Percentiles rank a stretch among this genome's conserved stretches.
phyloP scores from a whole-genome alignment of 2,888 invertebrate genomes.

The Dioctria linearis region DNA sequence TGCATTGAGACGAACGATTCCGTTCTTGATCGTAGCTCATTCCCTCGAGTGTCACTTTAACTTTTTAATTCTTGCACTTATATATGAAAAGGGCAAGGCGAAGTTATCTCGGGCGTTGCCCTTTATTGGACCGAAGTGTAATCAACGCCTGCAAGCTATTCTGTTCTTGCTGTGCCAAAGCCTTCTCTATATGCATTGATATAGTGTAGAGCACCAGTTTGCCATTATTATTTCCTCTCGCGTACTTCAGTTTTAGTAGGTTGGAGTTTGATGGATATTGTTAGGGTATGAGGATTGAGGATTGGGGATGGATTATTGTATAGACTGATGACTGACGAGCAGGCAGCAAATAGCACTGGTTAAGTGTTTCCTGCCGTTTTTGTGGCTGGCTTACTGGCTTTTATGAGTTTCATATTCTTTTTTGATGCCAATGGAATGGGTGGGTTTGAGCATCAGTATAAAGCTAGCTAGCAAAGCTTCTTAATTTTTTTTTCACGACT shows the following conservation, averaged over 20 bases:
- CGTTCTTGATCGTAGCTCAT: conserved; percentile 35
- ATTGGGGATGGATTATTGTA: too few relatives aligned
- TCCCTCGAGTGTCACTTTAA: conserved; percentile 50
- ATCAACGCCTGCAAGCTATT: conserved; percentile 35
- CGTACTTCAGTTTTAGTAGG: neutral
- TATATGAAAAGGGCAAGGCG: conserved; percentile 38
- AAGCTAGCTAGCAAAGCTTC: too few relatives aligned
- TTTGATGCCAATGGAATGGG: too few relatives aligned
- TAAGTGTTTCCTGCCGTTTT: too few relatives aligned
- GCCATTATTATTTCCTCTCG: conserved; percentile 14
- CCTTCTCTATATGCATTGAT: conserved; percentile 9
- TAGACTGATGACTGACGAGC: too few relatives aligned
- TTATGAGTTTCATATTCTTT: too few relatives aligned
- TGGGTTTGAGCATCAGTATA: too few relatives aligned
- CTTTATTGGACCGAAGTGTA: conserved; percentile 39
- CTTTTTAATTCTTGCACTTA: conserved; percentile 43
- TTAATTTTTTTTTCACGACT: too few relatives aligned
- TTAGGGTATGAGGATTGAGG: too few relatives aligned
- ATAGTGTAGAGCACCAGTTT: neutral
- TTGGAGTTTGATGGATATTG: too few relatives aligned
- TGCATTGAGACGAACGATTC: conserved; percentile 15
- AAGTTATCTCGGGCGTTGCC: conserved; percentile 46
- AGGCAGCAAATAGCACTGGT: too few relatives aligned
- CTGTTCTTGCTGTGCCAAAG: conserved; percentile 1
- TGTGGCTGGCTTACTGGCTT: too few relatives aligned